A percentile compares a stretch with the other conserved stretches of the same genome.
Evolutionary conservation across 2,113 vertebrate species (phyloP).

Genomic region (Rhineura floridana): DNA sequence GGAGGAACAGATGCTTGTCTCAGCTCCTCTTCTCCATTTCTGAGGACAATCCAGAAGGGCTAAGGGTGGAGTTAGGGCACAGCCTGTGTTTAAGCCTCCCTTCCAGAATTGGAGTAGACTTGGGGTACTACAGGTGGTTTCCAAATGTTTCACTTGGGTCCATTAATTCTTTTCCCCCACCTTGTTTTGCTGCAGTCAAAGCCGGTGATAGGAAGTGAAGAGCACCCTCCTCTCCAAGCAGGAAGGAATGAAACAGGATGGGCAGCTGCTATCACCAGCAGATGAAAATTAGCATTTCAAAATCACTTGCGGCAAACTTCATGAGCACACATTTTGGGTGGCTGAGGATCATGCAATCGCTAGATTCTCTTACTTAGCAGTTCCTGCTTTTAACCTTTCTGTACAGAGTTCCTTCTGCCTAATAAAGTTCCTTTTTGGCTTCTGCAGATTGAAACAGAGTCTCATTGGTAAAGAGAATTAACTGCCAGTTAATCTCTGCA

Average conservation of each 20-base stretch:
- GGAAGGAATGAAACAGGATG: slow-evolving; percentile 10
- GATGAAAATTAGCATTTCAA: background rate
- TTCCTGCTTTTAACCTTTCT: slow-evolving; percentile 35
- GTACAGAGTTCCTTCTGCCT: slow-evolving; percentile 35
- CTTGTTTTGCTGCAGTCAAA: slow-evolving; percentile 44
- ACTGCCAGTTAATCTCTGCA: background rate
- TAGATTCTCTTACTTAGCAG: background rate
- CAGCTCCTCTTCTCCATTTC: background rate
- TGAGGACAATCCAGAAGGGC: background rate
- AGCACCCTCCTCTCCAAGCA: background rate
- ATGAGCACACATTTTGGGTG: slow-evolving; percentile 1
- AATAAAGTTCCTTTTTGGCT: slow-evolving; percentile 64
- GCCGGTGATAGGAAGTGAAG: slow-evolving; percentile 21
- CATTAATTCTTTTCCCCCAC: slow-evolving; percentile 7
- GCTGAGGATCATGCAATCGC: background rate
- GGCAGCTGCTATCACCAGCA: background rate
- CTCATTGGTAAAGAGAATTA: background rate
- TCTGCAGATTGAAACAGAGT: slow-evolving; percentile 17
- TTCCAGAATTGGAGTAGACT: background rate
- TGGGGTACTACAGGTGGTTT: background rate
- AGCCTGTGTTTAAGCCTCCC: background rate
- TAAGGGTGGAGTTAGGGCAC: background rate
- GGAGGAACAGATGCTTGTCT: background rate
- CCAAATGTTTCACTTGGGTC: background rate
- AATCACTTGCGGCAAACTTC: slow-evolving; percentile 5